Conservation (phyloP, 2,113 vertebrate genomes). For the Ibidorhyncha struthersii region DNA sequence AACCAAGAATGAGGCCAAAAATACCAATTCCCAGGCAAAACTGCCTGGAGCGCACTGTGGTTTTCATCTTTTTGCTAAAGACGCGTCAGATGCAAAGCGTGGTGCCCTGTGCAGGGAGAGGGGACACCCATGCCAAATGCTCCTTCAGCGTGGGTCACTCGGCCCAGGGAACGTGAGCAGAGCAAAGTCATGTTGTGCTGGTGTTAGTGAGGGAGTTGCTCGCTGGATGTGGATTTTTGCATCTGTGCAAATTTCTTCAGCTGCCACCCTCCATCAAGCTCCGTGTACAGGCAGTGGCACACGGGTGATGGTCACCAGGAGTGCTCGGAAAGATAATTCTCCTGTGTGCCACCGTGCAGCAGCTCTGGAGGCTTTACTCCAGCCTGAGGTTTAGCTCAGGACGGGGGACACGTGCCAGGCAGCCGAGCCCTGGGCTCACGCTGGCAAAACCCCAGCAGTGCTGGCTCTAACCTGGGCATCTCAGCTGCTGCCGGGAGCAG, state of each 20-base stretch:
- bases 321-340: not conserved
- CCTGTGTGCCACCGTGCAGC: not conserved
- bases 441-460: not conserved
- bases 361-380: not conserved
- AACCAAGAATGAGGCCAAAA: not conserved
- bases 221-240: not conserved
- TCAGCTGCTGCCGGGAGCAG: not conserved
- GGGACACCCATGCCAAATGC: rapidly evolving
- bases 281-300: rapidly evolving
- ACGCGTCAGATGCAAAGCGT: rapidly evolving
- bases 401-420: rapidly evolving
- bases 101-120: not conserved
- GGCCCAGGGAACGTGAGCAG: not conserved
- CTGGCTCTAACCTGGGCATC: not conserved
- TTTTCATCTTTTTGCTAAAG: not conserved
- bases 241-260: not conserved
- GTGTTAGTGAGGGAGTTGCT: not conserved
- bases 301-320: not conserved
- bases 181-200: not conserved
- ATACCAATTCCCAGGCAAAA: not conserved
- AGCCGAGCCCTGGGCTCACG: rapidly evolving
- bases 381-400: not conserved
- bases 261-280: not conserved
- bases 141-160: not conserved
- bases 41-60: not conserved